phyloP scores from a whole-genome alignment of 1,140 invertebrate genomes.

The Spodoptera litura region DNA sequence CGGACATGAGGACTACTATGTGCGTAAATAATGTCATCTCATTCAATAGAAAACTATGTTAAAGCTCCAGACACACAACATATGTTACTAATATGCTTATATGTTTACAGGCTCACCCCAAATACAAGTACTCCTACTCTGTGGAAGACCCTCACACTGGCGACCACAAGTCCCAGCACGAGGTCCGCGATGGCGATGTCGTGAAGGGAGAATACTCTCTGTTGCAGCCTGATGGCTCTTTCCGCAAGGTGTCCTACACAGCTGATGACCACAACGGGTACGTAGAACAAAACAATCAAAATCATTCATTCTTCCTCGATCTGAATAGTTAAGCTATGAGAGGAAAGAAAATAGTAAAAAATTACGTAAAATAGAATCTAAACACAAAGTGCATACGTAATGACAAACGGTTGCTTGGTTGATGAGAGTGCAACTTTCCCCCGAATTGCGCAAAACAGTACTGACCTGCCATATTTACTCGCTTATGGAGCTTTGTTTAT shows the following conservation, averaged over 20 bases:
- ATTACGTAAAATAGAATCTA: conserved; percentile 49
- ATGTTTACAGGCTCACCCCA: conserved; percentile 77
- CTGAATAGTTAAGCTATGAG: too few relatives aligned
- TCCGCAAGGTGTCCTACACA: conserved; percentile 77
- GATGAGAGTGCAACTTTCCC: conserved; percentile 62
- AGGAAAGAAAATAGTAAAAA: neutral
- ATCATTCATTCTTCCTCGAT: too few relatives aligned
- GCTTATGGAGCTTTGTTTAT: conserved; percentile 54
- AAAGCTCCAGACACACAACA: neutral
- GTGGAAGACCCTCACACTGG: conserved; percentile 85
- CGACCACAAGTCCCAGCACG: conserved; percentile 84
- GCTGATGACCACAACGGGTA: conserved; percentile 80
- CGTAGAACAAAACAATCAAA: conserved; percentile 24
- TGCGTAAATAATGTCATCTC: conserved; percentile 55
- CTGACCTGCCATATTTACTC: conserved; percentile 48
- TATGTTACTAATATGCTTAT: neutral
- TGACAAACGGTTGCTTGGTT: conserved; percentile 26
- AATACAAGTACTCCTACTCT: conserved; percentile 84
- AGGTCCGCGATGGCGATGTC: conserved; percentile 86
- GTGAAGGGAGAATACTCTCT: conserved; percentile 88
- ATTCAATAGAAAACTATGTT: conserved; percentile 35
- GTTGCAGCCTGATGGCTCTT: conserved; percentile 80
- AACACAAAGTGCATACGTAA: conserved; percentile 51
- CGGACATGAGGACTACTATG: conserved; percentile 67
- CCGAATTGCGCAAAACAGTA: conserved; percentile 59